Base-by-base conservation (phyloP, 2,888 invertebrate species). In the Scaptomyza reducta region DNA sequence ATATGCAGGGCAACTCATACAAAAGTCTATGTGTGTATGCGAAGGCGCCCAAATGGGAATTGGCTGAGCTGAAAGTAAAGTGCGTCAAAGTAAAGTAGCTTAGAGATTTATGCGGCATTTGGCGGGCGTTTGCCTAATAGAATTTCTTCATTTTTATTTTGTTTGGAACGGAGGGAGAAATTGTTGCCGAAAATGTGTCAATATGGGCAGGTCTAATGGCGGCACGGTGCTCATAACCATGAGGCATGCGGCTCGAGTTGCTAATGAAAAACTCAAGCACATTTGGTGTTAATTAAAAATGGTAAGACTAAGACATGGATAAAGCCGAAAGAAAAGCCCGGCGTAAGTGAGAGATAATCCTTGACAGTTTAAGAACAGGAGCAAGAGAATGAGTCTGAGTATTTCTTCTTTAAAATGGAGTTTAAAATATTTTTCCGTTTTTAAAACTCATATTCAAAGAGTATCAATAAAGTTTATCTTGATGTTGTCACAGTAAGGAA, bases 1-100 rank as follows among this genome's bases (percentile, higher is more conserved):
- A 90, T 90, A 90, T 90, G 89, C 89, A 89, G 74, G 78, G 55
- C 55, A 62, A 51, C 58, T 31, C 70, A 63, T 89, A 87, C 87
- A 89, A 22, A 22, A 3, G 10, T 3, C 9, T 3, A 11, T 11
- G 14, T 22, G 3, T 22, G 1, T 22, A 22, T 1, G 7, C 1
- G 65, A 63, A 45, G 70, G 57, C 75, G 58, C 72, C 61, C 69
- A 66, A 62, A 57, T 68, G 61, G 45, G 61, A 68, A 61, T 61
- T 54, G 40, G 35, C 62, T 33, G 56, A 54, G 41, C 79, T 40
- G 27, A 51, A 40, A 53, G 54, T 62, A 68, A 72, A 71, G 83
- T 80, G 76, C 70, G 55, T 72, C 66, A 68, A 55, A 78, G 78
- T 70, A 79, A 84, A 84, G 84, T 81, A 87, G 87, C 87, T 87